Evolutionary conservation across 2,888 invertebrate species (phyloP).

Genomic region (Steinernema carpocapsae): DNA sequence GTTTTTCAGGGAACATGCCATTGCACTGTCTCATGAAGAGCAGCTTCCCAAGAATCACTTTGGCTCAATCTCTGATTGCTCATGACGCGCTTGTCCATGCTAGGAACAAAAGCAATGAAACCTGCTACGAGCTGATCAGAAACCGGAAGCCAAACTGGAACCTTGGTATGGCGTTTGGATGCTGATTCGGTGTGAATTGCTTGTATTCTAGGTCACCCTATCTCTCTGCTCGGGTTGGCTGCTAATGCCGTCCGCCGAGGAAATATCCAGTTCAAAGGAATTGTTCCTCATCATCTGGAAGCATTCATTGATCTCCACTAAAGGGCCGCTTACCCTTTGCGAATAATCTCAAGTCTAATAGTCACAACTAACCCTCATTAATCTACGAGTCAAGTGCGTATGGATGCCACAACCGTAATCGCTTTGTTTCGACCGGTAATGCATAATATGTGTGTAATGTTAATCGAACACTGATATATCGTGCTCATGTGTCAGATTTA

Average conservation of each 20-base stretch:
- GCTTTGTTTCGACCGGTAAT: too few species aligned
- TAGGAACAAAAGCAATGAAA: conserved; percentile 45
- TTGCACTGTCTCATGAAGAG: conserved; percentile 52
- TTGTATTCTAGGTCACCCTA: neutral
- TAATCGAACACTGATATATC: too few species aligned
- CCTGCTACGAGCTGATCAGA: conserved; percentile 47
- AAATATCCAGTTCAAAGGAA: neutral
- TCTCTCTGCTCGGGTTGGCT: conserved; percentile 1
- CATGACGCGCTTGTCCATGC: conserved; percentile 49
- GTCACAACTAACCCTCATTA: too few species aligned
- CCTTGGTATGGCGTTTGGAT: neutral
- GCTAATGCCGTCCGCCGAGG: neutral
- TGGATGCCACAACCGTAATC: too few species aligned
- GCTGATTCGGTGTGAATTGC: neutral
- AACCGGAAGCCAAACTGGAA: neutral
- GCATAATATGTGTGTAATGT: too few species aligned
- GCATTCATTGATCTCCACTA: conserved; percentile 8
- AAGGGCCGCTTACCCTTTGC: neutral
- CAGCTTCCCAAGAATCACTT: conserved; percentile 40
- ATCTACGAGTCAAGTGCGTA: too few species aligned
- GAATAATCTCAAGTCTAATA: too few species aligned
- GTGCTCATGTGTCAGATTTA: too few species aligned
- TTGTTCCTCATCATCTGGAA: neutral
- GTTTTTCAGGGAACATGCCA: conserved; percentile 47
- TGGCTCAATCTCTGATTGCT: conserved; percentile 46